A percentile compares a stretch with the other conserved stretches of the same genome.
Evolutionary conservation across 2,797 vertebrate genomes (phyloP).

Genomic region (Clarias fuscus): DNA sequence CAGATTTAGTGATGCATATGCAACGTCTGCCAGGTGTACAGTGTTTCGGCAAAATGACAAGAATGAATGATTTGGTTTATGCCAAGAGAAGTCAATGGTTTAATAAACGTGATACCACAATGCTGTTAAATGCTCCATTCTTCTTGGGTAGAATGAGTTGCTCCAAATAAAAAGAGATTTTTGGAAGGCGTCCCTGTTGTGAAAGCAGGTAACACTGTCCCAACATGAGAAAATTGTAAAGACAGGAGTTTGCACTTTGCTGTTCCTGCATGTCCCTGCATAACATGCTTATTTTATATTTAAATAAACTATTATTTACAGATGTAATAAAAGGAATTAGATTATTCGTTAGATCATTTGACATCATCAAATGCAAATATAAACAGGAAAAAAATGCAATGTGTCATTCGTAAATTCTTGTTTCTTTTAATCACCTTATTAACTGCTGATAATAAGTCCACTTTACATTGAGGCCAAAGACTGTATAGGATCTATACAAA

Average conservation of each 20-base stretch:
- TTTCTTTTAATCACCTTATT: not conserved
- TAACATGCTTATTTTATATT: not conserved
- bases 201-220: not conserved
- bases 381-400: not conserved
- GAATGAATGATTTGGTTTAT: constrained; percentile 10
- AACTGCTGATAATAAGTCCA: not conserved
- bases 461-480: not conserved
- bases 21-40: constrained; percentile 42
- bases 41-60: constrained; percentile 27
- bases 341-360: not conserved
- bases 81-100: not conserved
- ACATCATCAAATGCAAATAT: not conserved
- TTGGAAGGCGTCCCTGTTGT: not conserved
- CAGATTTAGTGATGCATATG: constrained; percentile 57
- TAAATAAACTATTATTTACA: not conserved
- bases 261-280: not conserved
- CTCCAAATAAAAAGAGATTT: not conserved
- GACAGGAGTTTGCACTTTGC: not conserved
- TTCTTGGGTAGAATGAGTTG: not conserved
- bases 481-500: no score
- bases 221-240: not conserved
- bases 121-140: not conserved
- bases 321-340: not conserved
- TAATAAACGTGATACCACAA: not conserved
- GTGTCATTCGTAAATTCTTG: not conserved